Conservation (phyloP, 1,140 invertebrate species). For the Drosophila takahashii region DNA sequence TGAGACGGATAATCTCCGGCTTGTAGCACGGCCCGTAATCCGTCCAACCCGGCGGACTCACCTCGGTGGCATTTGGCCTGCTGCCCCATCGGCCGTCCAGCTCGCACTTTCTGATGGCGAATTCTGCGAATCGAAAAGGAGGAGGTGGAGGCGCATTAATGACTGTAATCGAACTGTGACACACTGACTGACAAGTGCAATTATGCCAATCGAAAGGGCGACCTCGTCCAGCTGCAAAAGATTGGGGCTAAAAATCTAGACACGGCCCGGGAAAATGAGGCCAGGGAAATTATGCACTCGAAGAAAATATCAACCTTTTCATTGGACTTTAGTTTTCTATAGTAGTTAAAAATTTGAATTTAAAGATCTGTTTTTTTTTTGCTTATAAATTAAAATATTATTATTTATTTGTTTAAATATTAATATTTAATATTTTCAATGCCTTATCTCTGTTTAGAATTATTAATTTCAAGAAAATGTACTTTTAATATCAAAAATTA, state of each 20-base stretch:
- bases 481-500: no score
- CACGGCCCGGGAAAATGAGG: constrained; percentile 23
- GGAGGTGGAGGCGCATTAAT: constrained; percentile 3
- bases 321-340: background rate
- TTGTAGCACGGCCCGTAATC: constrained; percentile 94
- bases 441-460: no score
- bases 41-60: constrained; percentile 90
- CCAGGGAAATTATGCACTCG: constrained; percentile 31
- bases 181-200: constrained; percentile 38
- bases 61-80: constrained; percentile 72
- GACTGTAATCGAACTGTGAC: constrained; percentile 14
- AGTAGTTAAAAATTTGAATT: no score
- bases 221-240: background rate
- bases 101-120: constrained; percentile 90
- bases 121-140: constrained; percentile 86
- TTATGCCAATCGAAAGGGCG: constrained; percentile 32
- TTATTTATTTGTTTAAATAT: no score
- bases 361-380: no score
- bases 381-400: no score
- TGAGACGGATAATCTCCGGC: constrained; percentile 88
- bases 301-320: background rate
- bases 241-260: constrained; percentile 17
- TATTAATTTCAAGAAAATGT: no score
- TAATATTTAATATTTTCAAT: no score
- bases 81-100: constrained; percentile 90